Evolutionary conservation across 2,888 invertebrate species (phyloP).

Genomic region (Dusona sp.): DNA sequence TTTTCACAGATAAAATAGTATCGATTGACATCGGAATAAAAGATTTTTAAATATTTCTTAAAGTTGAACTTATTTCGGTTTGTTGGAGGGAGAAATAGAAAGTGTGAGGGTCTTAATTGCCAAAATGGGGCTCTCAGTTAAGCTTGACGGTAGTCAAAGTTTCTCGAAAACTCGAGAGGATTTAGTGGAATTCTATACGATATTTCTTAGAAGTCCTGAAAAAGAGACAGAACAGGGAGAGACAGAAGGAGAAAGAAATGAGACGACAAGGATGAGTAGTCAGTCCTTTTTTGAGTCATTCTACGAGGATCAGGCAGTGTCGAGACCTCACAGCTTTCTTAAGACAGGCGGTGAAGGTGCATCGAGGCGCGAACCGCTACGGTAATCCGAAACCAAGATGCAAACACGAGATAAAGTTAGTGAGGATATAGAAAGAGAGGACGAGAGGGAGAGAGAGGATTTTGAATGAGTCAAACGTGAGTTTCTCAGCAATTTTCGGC

Average conservation of each 20-base stretch:
- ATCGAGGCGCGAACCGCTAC: conserved; percentile 73
- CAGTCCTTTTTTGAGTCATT: conserved; percentile 59
- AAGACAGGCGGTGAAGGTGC: conserved; percentile 65
- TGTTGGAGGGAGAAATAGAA: neutral
- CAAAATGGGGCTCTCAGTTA: neutral
- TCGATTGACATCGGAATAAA: neutral
- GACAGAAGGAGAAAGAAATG: neutral
- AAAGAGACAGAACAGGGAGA: conserved; percentile 1
- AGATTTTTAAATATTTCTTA: neutral
- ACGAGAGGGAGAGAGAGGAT: conserved; percentile 15
- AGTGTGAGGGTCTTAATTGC: neutral
- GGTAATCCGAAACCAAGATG: conserved; percentile 80
- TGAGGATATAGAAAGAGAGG: conserved; percentile 63
- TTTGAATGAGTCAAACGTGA: conserved; percentile 50
- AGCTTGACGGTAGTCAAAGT: conserved; percentile 37
- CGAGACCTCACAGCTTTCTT: conserved; percentile 53
- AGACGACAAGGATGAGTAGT: conserved; percentile 43
- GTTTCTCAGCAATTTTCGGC: conserved; percentile 78
- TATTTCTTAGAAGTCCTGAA: conserved; percentile 50
- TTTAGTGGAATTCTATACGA: conserved; percentile 42
- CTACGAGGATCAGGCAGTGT: conserved; percentile 31
- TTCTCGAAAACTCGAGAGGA: conserved; percentile 46
- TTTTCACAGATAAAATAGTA: neutral
- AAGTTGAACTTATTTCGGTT: neutral
- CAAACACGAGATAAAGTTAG: conserved; percentile 79